Base-by-base conservation (phyloP, 2,888 invertebrate genomes). In the Hydropsyche betteni region DNA sequence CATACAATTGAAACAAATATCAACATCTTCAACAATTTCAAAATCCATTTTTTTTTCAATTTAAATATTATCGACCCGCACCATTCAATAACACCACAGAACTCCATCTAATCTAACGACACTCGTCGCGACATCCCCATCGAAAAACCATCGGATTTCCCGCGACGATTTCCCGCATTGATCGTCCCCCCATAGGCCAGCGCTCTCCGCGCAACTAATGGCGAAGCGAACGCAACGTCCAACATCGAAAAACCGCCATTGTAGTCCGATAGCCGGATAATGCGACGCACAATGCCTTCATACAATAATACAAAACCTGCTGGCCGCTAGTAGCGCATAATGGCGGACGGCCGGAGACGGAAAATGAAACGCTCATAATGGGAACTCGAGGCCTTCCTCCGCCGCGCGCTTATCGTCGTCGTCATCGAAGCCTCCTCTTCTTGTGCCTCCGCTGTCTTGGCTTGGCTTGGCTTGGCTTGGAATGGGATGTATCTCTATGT, bases 281-380 rank as follows among this genome's bases (percentile, higher is more conserved):
- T 44, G 44, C 44, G 44, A 1, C 4, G 6, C 44, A 44, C 44
- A 44, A 44, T 8, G 44, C 7, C 10, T 44, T 44, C 44, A 10
- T 44, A 44, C 68, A 61, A 69, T 69, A 75, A 73, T 77, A 77
- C 72, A 68, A 75, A 77, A 68, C 69, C 52, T 69, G 75, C 69
- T 44, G 2, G 6, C 10, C 44, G 44, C 44, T 44, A 44, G 2
- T 44, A 44, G 44, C 44, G 44, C 24, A 68, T 77, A 77, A 77
- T 77, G 77, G 77, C 55, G 16, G 24, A 24, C 24, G 24, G 24
- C 24, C 24, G 24, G 58, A 8, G 16, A 77, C 68, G 44, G 69
- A 68, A 74, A 74, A 74, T 75, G 77, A 75, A 75, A 75, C 38
- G 75, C 33, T 75, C 70, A 75, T 75, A 75, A 75, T 75, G 70